Conservation (phyloP, 2,797 vertebrate species). For the Chelidonichthys spinosus region DNA sequence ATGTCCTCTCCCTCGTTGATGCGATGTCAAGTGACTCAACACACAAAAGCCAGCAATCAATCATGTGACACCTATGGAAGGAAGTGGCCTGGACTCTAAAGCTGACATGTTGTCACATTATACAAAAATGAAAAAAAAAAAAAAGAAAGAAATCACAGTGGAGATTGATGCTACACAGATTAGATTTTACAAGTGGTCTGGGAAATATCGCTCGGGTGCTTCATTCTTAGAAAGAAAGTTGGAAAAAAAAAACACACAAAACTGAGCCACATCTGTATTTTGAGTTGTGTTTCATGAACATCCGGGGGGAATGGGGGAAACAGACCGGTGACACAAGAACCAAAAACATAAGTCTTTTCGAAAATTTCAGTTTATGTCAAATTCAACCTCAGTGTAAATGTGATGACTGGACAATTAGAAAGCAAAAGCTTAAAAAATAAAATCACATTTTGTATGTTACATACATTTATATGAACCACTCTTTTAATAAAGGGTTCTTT, state of each 20-base stretch:
- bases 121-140: conserved; percentile 11
- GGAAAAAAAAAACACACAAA: conserved; percentile 17
- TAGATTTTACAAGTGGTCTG: conserved; percentile 43
- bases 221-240: conserved; percentile 20
- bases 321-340: conserved; percentile 46
- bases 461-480: conserved; percentile 3
- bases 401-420: background rate
- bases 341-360: conserved; percentile 40
- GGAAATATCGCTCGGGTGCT: conserved; percentile 39
- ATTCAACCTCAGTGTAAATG: background rate
- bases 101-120: conserved; percentile 40
- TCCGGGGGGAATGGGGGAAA: conserved; percentile 24
- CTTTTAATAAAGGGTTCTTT: conserved; percentile 9
- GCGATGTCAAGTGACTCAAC: conserved; percentile 60
- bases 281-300: conserved; percentile 43
- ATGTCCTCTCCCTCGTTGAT: conserved; percentile 52
- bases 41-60: conserved; percentile 33
- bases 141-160: background rate
- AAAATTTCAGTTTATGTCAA: conserved; percentile 23
- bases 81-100: conserved; percentile 24
- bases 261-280: conserved; percentile 56
- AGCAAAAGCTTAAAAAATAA: conserved; percentile 1
- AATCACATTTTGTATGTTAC: conserved; percentile 44
- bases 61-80: conserved; percentile 51
- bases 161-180: conserved; percentile 44